Base-by-base conservation (phyloP, 1,140 invertebrate species). In the Leptopilina clavipes region DNA sequence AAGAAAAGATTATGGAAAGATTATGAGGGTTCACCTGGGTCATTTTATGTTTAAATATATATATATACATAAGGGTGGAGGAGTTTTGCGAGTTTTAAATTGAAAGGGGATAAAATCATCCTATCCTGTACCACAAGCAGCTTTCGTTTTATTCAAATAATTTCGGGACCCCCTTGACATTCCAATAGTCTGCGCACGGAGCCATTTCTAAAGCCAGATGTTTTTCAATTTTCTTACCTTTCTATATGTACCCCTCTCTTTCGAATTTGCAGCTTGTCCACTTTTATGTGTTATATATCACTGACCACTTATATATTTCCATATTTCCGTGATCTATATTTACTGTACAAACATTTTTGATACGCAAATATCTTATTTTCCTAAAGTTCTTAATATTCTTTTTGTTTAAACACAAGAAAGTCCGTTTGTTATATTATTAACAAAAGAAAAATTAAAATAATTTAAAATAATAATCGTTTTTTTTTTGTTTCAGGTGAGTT, bases 111-210 rank as follows among this genome's bases (percentile, higher is more conserved):
- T 71, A 76, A 72, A 73, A 70, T 74, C 70, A 74, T 70, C 70
- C 78, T 78, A 73, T 5, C 25, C 25, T 31, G 76, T 74, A 76
- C 18, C 79, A 84, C 78, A 73, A 75, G 14, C 80, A 85, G 81
- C 80, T 85, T 87, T 83, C 82, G 82, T 83, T 86, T 86, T 87
- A 87, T 87, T 87, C 84, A 87, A 87, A 87, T 86, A 85, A 52
- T 86, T 84, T 82, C 78, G 78, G 74, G 37, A 40, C 37, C 72
- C 76, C 77, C 17, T 54, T 54, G 76, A 71, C 81, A 86, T 87
- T 83, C 85, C 85, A 81, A 85, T 86, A 85, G 81, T 84, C 77
- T 79, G 76, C 75, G 72, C 37, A 71, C 48, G 40, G 52, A 43
- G 48, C 70, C 79, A 79, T 83, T 84, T 79, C 82, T 86, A 83